These are phyloP conservation scores for Limnephilus lunatus DNA, from an alignment of 2,888 invertebrate genomes.

Conservation along the genomic window DNA sequence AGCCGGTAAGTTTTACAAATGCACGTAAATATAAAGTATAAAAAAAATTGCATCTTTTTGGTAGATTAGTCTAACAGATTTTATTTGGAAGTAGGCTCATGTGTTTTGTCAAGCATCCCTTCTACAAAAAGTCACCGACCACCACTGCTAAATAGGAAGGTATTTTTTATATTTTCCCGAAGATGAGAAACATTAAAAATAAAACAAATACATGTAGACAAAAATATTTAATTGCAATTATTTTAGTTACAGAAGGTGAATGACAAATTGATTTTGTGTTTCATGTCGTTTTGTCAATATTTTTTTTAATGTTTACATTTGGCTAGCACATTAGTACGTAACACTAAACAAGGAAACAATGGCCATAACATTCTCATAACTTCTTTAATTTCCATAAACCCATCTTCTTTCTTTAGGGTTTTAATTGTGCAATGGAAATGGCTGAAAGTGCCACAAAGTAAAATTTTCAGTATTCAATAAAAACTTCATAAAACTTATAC, in stretches of 20 bases:
- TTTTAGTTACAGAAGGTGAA: constrained; percentile 28
- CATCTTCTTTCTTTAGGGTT: not conserved
- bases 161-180: not conserved
- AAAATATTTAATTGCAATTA: constrained; percentile 41
- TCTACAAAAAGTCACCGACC: too few species aligned
- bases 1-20: too few species aligned
- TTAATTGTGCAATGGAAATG: too few species aligned
- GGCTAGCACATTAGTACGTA: not conserved
- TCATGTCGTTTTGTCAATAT: not conserved
- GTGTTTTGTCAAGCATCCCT: too few species aligned
- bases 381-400: not conserved
- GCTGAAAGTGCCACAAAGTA: too few species aligned
- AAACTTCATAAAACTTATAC: too few species aligned
- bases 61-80: too few species aligned
- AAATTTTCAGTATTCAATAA: too few species aligned
- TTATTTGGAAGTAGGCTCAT: too few species aligned
- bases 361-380: not conserved
- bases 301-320: not conserved
- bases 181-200: not conserved
- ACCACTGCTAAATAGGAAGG: not conserved
- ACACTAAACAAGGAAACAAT: not conserved
- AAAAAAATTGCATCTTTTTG: too few species aligned
- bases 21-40: too few species aligned
- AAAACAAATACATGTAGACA: not conserved
- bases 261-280: not conserved